Evolutionary conservation across 2,888 invertebrate genomes (phyloP), one percentile per base, ranked within the genome.

Genomic region (Stratiomys singularior): DNA sequence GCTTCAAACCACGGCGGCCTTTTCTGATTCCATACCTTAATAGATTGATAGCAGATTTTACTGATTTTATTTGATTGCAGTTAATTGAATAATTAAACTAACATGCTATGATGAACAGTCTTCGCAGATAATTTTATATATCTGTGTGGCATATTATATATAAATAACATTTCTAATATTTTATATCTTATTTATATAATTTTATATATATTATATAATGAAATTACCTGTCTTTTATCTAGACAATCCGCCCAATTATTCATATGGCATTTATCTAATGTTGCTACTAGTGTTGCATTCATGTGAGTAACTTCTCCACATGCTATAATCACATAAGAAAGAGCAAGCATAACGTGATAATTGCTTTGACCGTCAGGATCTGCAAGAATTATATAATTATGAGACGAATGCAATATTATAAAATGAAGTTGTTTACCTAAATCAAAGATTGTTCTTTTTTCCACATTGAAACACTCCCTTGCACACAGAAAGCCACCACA

Each of bases 11-110:
- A 95, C 0, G 94, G 90, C 15, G 94, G 94, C 47, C 93, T 88
- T 44, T 92, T 91, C 83, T 93, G 93, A 84, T 94, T 94, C 95
- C 95, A 95, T 1, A 95, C 91, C 93, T 94, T 4, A n/a, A n/a
- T n/a, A n/a, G n/a, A n/a, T n/a, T n/a, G n/a, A n/a, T n/a, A n/a
- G n/a, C n/a, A n/a, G n/a, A n/a, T n/a, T n/a, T n/a, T n/a, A n/a
- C n/a, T n/a, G n/a, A n/a, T n/a, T n/a, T n/a, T n/a, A n/a, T n/a
- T n/a, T n/a, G n/a, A n/a, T n/a, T n/a, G n/a, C n/a, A n/a, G n/a
- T n/a, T n/a, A n/a, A n/a, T n/a, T n/a, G n/a, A n/a, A n/a, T n/a
- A n/a, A n/a, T n/a, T n/a, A n/a, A n/a, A n/a, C n/a, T n/a, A n/a
- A n/a, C n/a, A n/a, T n/a, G n/a, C n/a, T n/a, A n/a, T n/a, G n/a